These are phyloP conservation scores for Parelbella ahira DNA, from an alignment of 2,888 invertebrate genomes.

Conservation along the genomic window DNA sequence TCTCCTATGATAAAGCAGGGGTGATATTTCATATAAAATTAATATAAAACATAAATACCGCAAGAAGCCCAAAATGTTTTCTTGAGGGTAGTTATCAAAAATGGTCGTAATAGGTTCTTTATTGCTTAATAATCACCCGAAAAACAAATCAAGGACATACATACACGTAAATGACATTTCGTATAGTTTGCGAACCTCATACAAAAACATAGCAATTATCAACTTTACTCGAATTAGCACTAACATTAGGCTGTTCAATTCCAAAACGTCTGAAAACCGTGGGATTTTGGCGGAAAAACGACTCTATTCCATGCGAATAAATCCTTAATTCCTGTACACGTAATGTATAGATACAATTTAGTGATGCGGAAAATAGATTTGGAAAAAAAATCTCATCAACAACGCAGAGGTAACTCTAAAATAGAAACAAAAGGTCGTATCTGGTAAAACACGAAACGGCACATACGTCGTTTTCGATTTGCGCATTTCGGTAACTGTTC, in stretches of 20 bases:
- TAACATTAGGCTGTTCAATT: neutral
- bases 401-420: neutral
- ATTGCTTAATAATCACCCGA: slow-evolving; percentile 12
- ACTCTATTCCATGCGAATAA: neutral
- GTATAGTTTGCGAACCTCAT: slow-evolving; percentile 9
- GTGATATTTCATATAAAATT: too few relatives aligned
- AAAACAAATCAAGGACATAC: slow-evolving; percentile 16
- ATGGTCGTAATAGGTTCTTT: too few relatives aligned
- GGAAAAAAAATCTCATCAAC: neutral
- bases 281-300: neutral
- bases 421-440: slow-evolving; percentile 1
- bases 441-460: neutral
- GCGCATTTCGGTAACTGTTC: neutral
- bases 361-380: neutral
- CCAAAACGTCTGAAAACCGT: neutral
- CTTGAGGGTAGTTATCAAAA: too few relatives aligned
- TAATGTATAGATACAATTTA: neutral
- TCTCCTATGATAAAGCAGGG: too few relatives aligned
- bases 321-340: neutral
- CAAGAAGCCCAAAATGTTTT: too few relatives aligned
- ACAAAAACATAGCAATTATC: slow-evolving; percentile 20
- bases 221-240: slow-evolving; percentile 22
- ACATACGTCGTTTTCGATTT: slow-evolving; percentile 9
- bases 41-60: too few relatives aligned
- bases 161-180: slow-evolving; percentile 7